Conservation (phyloP, 1,140 invertebrate genomes). For the Ooceraea biroi region DNA sequence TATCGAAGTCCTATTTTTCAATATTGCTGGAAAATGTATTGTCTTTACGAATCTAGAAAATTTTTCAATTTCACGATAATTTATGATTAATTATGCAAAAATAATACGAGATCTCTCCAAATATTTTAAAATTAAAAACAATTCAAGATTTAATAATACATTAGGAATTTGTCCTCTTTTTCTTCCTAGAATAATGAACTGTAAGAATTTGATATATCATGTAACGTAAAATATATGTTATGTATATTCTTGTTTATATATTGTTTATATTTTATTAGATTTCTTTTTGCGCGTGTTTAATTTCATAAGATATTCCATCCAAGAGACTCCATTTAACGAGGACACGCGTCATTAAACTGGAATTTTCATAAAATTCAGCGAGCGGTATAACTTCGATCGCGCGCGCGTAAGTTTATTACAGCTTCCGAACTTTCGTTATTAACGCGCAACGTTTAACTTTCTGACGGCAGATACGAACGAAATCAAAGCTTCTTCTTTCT, state of each 20-base stretch:
- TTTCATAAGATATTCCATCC: not conserved
- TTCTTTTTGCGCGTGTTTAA: not conserved
- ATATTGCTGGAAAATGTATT: not conserved
- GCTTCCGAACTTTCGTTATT: slow-evolving; percentile 46
- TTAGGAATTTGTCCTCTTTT: not conserved
- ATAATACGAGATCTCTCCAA: not conserved
- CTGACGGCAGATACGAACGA: not conserved
- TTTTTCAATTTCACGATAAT: not conserved
- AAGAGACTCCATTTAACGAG: slow-evolving; percentile 26
- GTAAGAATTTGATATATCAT: not conserved
- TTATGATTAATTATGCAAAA: not conserved
- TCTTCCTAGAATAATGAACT: not conserved
- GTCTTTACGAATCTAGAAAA: not conserved
- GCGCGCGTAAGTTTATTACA: slow-evolving; percentile 3
- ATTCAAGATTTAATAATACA: not conserved
- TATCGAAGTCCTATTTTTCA: not conserved
- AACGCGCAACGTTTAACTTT: slow-evolving; percentile 54
- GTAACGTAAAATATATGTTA: slow-evolving; percentile 6
- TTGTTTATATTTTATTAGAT: slow-evolving; percentile 16
- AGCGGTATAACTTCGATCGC: slow-evolving; percentile 25
- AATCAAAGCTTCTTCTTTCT: slow-evolving; percentile 39
- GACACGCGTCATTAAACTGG: slow-evolving; percentile 40
- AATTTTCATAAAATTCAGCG: slow-evolving; percentile 45
- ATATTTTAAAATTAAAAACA: not conserved
- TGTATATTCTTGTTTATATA: not conserved